A percentile compares a stretch with the other conserved stretches of the same genome.
Conservation (phyloP, 1,140 invertebrate genomes). For the Drosophila sulfurigaster region DNA sequence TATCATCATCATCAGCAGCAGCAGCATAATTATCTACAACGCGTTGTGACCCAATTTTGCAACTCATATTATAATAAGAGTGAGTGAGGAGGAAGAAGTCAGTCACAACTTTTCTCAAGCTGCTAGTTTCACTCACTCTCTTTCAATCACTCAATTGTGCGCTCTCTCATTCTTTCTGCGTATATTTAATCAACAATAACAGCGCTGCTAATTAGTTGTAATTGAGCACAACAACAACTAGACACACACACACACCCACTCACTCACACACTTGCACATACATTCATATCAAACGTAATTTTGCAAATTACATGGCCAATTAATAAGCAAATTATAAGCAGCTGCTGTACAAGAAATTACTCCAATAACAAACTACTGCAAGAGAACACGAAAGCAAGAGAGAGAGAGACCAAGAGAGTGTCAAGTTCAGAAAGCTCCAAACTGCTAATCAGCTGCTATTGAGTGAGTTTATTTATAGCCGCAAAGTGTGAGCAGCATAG, state of each 20-base stretch:
- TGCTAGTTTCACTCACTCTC: slow-evolving; percentile 2
- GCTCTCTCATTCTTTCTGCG: slow-evolving; percentile 18
- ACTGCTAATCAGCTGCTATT: slow-evolving; percentile 42
- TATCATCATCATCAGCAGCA: not conserved
- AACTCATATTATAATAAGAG: slow-evolving; percentile 69
- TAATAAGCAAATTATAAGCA: slow-evolving; percentile 71
- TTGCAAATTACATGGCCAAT: slow-evolving; percentile 55
- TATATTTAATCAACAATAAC: slow-evolving; percentile 63
- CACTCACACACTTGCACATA: slow-evolving; percentile 3
- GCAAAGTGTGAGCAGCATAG: slow-evolving; percentile 21
- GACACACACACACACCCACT: slow-evolving; percentile 15
- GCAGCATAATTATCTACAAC: slow-evolving; percentile 52
- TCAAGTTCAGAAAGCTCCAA: slow-evolving; percentile 30
- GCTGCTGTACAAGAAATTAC: slow-evolving; percentile 35
- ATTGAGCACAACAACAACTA: slow-evolving; percentile 61
- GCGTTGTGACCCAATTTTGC: slow-evolving; percentile 73
- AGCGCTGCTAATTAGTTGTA: slow-evolving; percentile 75
- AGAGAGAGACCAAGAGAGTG: not conserved
- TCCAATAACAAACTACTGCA: slow-evolving; percentile 11
- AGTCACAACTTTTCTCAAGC: not conserved
- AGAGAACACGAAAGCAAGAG: not conserved
- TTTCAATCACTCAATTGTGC: not conserved
- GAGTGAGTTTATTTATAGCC: slow-evolving; percentile 34
- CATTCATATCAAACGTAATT: slow-evolving; percentile 28
- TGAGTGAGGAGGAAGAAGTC: not conserved